Evolutionary conservation across 2,888 invertebrate species (phyloP), one percentile per base, ranked within the genome.

Genomic region (Sarcophaga rosellei): DNA sequence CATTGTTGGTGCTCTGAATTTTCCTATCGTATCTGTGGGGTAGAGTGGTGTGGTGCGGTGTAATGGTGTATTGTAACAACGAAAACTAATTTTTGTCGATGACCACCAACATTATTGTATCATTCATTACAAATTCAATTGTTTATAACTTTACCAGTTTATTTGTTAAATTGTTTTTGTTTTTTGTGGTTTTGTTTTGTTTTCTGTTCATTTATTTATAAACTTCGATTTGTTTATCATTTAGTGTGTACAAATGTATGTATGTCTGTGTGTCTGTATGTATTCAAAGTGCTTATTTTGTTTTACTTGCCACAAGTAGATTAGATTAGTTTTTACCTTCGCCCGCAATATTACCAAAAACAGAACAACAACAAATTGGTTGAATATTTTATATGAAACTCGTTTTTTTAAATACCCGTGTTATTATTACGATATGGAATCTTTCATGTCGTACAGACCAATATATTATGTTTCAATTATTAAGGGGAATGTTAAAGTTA

Each of bases 281-380:
- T 59, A 53, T 23, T 73, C 11, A 5, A 11, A 61, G 61, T 61
- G 59, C 35, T 47, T 57, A 62, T 75, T 73, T 57, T 81, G 78
- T 70, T 81, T 68, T 78, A 78, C 65, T 85, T 86, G 82, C 84
- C 74, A 69, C 74, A 81, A 84, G 45, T 21, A 91, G 91, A 91
- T 92, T 91, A 92, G 91, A 92, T 91, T 92, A 91, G 91, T 92
- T 92, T 90, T 15, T 53, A 53, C 12, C 17, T 53, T 53, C 17
- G 53, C 53, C 47, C 35, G 3, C 35, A 35, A 35, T 35, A 35
- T 35, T 35, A 10, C 35, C 12, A 15, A 17, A 53, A 53, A 47
- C 47, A n/a, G n/a, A 53, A 53, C 35, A 35, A 35, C 35, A 53
- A 53, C 17, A 53, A 15, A 15, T 53, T 53, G 53, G 17, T 53